Evolutionary conservation across 2,888 invertebrate species (phyloP).

Genomic region (Stegana nigrithorax): DNA sequence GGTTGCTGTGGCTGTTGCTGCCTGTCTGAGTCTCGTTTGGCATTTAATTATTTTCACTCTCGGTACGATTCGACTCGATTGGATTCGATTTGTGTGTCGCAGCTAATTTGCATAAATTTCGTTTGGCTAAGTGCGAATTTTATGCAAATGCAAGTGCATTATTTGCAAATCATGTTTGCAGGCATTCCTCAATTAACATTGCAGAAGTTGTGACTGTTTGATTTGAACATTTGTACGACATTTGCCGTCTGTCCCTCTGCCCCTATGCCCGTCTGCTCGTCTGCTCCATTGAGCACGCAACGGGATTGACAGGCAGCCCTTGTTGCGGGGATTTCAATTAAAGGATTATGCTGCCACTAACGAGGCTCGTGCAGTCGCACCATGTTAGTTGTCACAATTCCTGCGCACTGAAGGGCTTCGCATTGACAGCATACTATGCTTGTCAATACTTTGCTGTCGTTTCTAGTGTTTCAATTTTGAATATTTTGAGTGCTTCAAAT

Average conservation of each 20-base stretch:
- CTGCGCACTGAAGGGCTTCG: too few species aligned
- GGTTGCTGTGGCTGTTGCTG: conserved; percentile 19
- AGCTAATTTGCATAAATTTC: conserved; percentile 32
- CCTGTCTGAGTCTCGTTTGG: neutral
- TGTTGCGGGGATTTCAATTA: conserved; percentile 16
- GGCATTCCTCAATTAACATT: conserved; percentile 58
- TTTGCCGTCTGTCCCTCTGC: too few species aligned
- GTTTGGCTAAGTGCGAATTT: conserved; percentile 36
- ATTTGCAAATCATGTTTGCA: conserved; percentile 65
- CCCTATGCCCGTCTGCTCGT: too few species aligned
- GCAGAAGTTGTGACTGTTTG: conserved; percentile 20
- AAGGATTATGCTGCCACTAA: conserved; percentile 15
- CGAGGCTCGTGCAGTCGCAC: neutral
- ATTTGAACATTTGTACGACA: conserved; percentile 17
- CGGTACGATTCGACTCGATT: conserved; percentile 10
- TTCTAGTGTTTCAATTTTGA: too few species aligned
- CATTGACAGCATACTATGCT: too few species aligned
- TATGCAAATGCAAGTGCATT: conserved; percentile 65
- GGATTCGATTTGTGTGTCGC: conserved; percentile 5
- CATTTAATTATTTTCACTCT: conserved; percentile 42
- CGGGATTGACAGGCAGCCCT: conserved; percentile 8
- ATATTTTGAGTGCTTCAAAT: too few species aligned
- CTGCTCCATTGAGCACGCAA: too few species aligned
- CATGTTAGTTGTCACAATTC: too few species aligned
- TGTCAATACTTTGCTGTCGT: too few species aligned